phyloP scores from a whole-genome alignment of 2,797 vertebrate genomes.

The Helarctos malayanus region DNA sequence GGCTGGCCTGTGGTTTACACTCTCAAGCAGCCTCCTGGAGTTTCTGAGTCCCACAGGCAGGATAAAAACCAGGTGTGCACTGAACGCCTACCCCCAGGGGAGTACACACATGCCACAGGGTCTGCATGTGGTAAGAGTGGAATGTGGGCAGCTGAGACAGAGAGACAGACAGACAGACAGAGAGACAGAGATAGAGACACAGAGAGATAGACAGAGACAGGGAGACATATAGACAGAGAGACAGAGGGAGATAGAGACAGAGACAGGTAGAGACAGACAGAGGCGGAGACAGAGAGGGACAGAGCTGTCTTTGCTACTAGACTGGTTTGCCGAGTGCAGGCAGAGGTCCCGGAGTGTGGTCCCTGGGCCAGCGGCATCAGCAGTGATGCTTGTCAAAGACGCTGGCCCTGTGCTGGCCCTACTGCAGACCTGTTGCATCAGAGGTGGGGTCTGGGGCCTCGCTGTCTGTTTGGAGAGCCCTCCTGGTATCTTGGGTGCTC shows the following conservation, averaged over 20 bases:
- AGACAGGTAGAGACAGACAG: background rate
- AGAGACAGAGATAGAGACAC: background rate
- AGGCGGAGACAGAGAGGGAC: background rate
- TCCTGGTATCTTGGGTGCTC: rapidly evolving
- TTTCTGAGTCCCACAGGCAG: background rate
- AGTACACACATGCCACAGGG: background rate
- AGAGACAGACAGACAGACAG: background rate
- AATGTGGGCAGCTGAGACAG: background rate
- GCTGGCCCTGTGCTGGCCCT: background rate
- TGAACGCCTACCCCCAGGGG: background rate
- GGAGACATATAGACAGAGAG: background rate
- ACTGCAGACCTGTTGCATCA: background rate
- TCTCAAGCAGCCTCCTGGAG: background rate
- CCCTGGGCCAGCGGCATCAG: background rate
- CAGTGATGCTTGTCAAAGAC: background rate
- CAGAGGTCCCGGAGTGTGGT: background rate
- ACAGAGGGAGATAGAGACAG: background rate
- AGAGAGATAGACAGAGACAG: no score
- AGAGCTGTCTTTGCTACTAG: background rate
- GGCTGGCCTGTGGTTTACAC: background rate
- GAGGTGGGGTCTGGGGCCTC: no score
- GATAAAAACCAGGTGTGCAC: background rate
- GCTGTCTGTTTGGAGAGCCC: background rate
- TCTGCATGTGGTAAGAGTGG: background rate
- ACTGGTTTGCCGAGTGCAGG: background rate